Evolutionary conservation across 2,888 invertebrate genomes (phyloP).

Genomic region (Trichogramma dendrolimi): DNA sequence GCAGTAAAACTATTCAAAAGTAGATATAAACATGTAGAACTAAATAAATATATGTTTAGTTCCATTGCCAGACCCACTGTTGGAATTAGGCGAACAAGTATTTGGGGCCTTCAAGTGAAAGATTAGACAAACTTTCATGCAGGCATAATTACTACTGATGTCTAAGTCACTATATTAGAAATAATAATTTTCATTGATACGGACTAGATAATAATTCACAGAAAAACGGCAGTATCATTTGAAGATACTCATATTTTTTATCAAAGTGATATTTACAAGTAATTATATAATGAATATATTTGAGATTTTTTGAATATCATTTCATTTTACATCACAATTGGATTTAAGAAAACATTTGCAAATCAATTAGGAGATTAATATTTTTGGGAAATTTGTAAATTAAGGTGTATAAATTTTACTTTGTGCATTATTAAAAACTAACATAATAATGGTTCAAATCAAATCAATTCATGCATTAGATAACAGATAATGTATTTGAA

Average conservation of each 20-base stretch:
- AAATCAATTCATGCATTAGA: slow-evolving; percentile 3
- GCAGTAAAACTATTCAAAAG: slow-evolving; percentile 52
- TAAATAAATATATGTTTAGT: slow-evolving; percentile 76
- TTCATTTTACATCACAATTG: slow-evolving; percentile 7
- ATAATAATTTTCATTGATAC: slow-evolving; percentile 22
- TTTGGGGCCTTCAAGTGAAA: slow-evolving; percentile 83
- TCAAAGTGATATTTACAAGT: background rate
- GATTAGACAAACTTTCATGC: slow-evolving; percentile 55
- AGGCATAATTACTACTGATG: slow-evolving; percentile 1
- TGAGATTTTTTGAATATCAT: slow-evolving; percentile 8
- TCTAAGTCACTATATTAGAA: slow-evolving; percentile 12
- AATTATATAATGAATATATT: background rate
- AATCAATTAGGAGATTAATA: slow-evolving; percentile 12
- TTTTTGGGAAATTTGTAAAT: slow-evolving; percentile 11
- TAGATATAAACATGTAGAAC: slow-evolving; percentile 59
- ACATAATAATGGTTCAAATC: background rate
- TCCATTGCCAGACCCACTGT: slow-evolving; percentile 88
- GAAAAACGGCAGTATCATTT: too few species aligned
- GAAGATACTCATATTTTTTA: background rate
- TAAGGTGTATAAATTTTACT: background rate
- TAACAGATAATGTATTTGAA: slow-evolving; percentile 3
- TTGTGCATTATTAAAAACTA: slow-evolving; percentile 9
- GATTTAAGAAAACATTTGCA: slow-evolving; percentile 6
- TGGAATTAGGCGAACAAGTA: slow-evolving; percentile 78
- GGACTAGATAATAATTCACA: slow-evolving; percentile 9